Evolutionary conservation across 1,140 invertebrate genomes (phyloP), one percentile per base, ranked within the genome.

Genomic region (Drosophila eugracilis): DNA sequence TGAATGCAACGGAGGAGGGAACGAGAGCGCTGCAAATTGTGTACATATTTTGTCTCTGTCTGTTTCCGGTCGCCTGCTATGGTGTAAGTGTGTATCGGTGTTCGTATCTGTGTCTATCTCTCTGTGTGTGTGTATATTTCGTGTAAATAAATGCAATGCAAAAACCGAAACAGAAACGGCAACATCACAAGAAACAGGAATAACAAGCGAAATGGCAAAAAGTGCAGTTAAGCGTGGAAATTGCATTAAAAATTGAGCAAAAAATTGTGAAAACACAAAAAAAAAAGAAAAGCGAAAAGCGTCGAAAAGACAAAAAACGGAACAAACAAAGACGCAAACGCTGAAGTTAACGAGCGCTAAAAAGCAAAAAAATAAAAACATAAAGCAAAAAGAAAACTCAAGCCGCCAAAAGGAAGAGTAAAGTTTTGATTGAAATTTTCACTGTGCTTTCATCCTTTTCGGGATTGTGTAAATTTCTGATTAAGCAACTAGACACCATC

Each of bases 361-460:
- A 85, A 86, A 77, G 76, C 81, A 85, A 60, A 62, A 79, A 59
- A 70, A 48, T 47, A 15, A 32, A 45, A n/a, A 53, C 49, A 75
- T 58, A 62, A 44, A 72, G 17, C 36, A 44, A n/a, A 53, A 22
- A 44, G 4, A 5, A 26, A 14, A 41, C 12, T 21, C 39, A 50
- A 60, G 34, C 67, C 24, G 37, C 30, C 36, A 44, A 26, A 50
- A 30, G 34, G 24, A 48, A 49, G 47, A 75, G 74, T 67, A 74
- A 88, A 86, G 55, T 86, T 86, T 81, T 88, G 81, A 86, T 86
- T 86, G 81, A 86, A 86, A 86, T 86, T 88, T 86, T 70, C 69
- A 85, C 76, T 86, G 76, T 74, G 75, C 81, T 80, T 76, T 85
- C 80, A 84, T 65, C 49, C 42, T 50, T 50, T 63, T 49, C 60